Evolutionary conservation across 92 coral and sea anemone genomes (phyloP), one percentile per base, ranked within the genome.

Genomic region (Ricordea florida): DNA sequence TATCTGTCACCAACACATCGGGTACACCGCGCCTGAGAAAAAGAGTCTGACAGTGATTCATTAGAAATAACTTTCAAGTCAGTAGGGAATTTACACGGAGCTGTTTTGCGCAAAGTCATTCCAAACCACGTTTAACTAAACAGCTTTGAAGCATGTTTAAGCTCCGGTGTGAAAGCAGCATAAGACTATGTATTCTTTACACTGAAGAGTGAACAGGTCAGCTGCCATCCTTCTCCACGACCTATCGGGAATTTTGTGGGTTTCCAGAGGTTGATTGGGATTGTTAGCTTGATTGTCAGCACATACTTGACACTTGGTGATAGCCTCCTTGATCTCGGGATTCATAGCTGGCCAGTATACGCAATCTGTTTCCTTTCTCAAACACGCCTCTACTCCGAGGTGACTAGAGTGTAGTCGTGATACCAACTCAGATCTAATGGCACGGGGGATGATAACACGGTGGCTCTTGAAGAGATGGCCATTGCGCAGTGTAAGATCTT

Each of bases 1-100:
- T 85, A 47, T 79, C 82, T 35, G 90, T 50, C 11, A 86, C 83
- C 17, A 81, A 66, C 10, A 82, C 52, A 45, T 86, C 84, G 0
- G 92, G 84, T 10, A 74, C 74, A 10, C 92, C 80, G 48, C 74
- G 83, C 3, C 87, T 52, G 45, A 82, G 73, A 78, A 86, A 86
- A 30, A 62, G 82, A 17, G 18, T 80, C 34, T 81, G 81, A n/a
- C 80, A 32, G 59, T 74, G 66, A 29, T 81, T 50, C 44, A 58
- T 73, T 14, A 86, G n/a, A n/a, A n/a, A n/a, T n/a, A n/a, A n/a
- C n/a, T 37, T 8, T 83, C 22, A 37, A 65, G 11, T 3, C 87
- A 64, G 10, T 82, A 80, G 20, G 87, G 74, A n/a, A 49, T 45
- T 3, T 44, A 32, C 15, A 86, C 79, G 11, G 26, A 66, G 31